Conservation (phyloP, 2,113 vertebrate genomes). For the Chlorocebus sabaeus region DNA sequence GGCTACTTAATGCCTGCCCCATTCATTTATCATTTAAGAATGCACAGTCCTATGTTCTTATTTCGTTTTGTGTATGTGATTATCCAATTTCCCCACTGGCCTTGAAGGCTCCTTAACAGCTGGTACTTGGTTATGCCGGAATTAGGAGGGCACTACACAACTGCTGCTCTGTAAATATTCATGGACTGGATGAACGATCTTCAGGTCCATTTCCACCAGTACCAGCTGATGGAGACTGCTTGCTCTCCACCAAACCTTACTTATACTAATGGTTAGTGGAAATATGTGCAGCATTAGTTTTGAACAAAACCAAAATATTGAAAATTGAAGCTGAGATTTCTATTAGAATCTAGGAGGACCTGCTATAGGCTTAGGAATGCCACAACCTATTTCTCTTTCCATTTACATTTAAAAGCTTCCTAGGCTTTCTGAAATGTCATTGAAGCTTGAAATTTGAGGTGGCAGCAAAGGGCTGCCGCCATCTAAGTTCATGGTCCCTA, state of each 20-base stretch:
- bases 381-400: not conserved
- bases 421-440: not conserved
- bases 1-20: not conserved
- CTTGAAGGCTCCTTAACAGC: not conserved
- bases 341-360: not conserved
- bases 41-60: not conserved
- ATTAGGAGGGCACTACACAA: not conserved
- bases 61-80: not conserved
- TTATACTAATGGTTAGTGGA: not conserved
- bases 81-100: not conserved
- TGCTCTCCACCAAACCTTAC: not conserved
- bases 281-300: not conserved
- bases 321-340: not conserved
- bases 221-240: not conserved
- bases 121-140: not conserved
- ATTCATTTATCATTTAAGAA: not conserved
- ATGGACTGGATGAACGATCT: not conserved
- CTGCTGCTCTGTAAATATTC: not conserved
- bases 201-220: not conserved
- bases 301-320: not conserved
- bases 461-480: not conserved
- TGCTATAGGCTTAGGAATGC: not conserved
- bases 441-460: not conserved
- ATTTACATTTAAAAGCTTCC: not conserved
- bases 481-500: not conserved